Percentiles rank a stretch among this genome's conserved stretches.
Evolutionary conservation across 2,888 invertebrate species (phyloP).

Genomic region (Pristionchus fissidentatus): DNA sequence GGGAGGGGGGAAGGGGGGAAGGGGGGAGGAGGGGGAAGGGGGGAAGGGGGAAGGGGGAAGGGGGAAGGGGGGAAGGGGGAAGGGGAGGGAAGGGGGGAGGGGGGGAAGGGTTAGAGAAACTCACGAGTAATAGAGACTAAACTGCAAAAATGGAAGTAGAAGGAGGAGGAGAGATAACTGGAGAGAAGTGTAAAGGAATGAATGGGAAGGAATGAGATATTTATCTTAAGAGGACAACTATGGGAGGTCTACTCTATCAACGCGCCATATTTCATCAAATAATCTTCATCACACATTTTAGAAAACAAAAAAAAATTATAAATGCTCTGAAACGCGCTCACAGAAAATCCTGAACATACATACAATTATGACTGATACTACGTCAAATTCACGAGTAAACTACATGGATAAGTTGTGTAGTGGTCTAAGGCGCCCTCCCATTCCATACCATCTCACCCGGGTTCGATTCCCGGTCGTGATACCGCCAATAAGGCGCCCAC

Average conservation of each 20-base stretch:
- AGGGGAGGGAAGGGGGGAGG: slow-evolving; percentile 14
- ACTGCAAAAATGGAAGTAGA: not conserved
- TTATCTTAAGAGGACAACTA: not conserved
- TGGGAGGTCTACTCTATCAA: not conserved
- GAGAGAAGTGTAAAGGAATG: not conserved
- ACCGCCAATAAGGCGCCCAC: no score
- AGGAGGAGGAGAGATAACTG: not conserved
- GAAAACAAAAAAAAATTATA: not conserved
- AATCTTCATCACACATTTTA: not conserved
- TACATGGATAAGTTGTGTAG: no score
- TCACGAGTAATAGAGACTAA: not conserved
- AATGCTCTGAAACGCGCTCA: not conserved
- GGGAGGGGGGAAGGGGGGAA: not conserved
- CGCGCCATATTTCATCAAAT: not conserved
- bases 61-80: slow-evolving; percentile 29
- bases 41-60: slow-evolving; percentile 9
- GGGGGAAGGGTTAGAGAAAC: not conserved
- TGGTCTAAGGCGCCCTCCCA: no score
- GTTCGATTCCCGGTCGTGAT: no score
- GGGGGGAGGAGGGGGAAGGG: not conserved
- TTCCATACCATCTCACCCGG: no score
- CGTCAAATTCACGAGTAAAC: no score
- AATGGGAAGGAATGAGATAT: not conserved
- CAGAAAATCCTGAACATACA: no score
- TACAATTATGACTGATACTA: no score